Base-by-base conservation (phyloP, 2,888 invertebrate genomes). In the Oligia latruncula region DNA sequence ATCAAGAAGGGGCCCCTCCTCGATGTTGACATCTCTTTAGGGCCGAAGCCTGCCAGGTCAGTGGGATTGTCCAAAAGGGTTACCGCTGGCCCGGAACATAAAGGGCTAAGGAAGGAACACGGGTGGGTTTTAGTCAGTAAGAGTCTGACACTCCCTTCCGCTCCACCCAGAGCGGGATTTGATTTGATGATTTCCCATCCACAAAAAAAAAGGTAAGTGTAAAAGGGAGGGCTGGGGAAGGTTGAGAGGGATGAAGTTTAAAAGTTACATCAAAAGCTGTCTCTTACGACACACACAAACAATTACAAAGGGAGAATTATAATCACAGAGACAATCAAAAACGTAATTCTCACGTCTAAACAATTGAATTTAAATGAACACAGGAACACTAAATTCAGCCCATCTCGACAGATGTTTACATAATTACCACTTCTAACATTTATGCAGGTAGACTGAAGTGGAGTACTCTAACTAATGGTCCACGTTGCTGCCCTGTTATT, bases 391-490 rank as follows among this genome's bases (percentile, higher is more conserved):
- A 52, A 85, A 82, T 86, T 49, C 75, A 77, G 80, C 46, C 74
- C 83, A 79, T 72, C 78, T 70, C 80, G 35, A 55, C 70, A 77
- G 79, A 78, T 87, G 88, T 81, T 86, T 84, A 87, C 80, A 75
- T 85, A 87, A 86, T 83, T 80, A 83, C 71, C 65, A 58, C 55
- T 82, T 66, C 66, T 80, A 85, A 80, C 84, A 74, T 87, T 84
- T 81, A 83, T 84, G 78, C 81, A 87, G 84, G 86, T 73, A 76
- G 70, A 74, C 71, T 64, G 67, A 23, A 70, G 65, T 60, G 11
- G 71, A 89, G 88, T 84, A 85, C 88, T 89, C 83, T 87, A 88
- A 88, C 90, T 89, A 91, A 91, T 91, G 86, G 88, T 77, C 76
- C 72, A 75, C 77, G 52, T 73, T 73, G n/a, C 85, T 84, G 86